Conservation (phyloP, 2,113 vertebrate species). For the Cathartes aura region DNA sequence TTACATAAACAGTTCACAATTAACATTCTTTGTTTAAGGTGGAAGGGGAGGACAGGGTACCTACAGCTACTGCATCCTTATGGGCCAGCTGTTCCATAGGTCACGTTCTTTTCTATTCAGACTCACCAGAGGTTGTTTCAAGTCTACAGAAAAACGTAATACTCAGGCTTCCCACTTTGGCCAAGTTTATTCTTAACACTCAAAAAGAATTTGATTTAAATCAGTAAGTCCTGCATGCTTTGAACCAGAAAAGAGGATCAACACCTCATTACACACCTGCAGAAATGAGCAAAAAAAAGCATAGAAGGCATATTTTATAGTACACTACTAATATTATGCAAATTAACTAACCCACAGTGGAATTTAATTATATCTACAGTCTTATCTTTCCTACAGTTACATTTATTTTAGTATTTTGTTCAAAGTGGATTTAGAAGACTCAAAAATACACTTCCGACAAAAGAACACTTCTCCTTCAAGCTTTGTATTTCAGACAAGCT, state of each 20-base stretch:
- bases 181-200: not conserved
- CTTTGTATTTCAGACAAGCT: not conserved
- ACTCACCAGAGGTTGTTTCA: not conserved
- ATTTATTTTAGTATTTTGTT: not conserved
- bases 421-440: not conserved
- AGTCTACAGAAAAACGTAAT: not conserved
- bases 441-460: not conserved
- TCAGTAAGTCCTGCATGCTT: not conserved
- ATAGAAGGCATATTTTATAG: not conserved
- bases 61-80: not conserved
- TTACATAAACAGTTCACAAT: not conserved
- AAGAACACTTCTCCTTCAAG: not conserved
- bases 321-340: not conserved
- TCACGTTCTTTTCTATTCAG: not conserved
- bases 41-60: not conserved
- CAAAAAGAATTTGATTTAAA: not conserved
- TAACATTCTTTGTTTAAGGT: not conserved
- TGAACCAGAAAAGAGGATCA: not conserved
- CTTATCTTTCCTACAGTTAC: not conserved
- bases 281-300: not conserved
- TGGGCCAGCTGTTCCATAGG: not conserved
- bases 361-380: conserved; percentile 8
- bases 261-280: not conserved
- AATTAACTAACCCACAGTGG: not conserved
- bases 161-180: not conserved